Base-by-base conservation (phyloP, 92 coral and sea anemone genomes). In the Zoanthus solanderi region DNA sequence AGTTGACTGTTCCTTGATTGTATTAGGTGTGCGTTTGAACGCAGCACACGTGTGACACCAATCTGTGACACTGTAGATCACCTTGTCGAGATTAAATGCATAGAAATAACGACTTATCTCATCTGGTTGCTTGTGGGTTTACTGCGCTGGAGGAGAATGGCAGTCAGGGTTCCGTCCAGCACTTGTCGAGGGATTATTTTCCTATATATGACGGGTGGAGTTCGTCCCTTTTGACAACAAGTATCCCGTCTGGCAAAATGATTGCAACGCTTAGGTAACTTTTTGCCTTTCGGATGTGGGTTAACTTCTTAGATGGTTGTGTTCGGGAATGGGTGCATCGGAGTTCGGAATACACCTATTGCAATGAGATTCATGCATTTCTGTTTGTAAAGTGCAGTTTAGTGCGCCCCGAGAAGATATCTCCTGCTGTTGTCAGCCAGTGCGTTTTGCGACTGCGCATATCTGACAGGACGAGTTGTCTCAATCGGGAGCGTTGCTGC, bases 41-140 rank as follows among this genome's bases (percentile, higher is more conserved):
- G 87, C 77, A n/a, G 87, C 87, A 50, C 91, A 88, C 17, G 72
- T 29, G 56, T 88, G 91, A 72, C 91, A 88, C 14, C 56, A n/a
- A 18, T 45, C 47, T 32, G 74, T 79, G 52, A 88, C 57, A 3
- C 74, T 61, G 44, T 68, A 68, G 60, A 79, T 48, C 76, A 87
- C 89, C 12, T 76, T 28, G 31, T 86, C 71, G 23, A 86, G n/a
- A 58, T 86, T 87, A 28, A 86, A 48, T 37, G 89, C 89, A 58
- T 45, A 81, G 32, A 87, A 87, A 37, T 78, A 63, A 5, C 86
- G 37, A 30, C 71, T 37, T 17, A 44, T 32, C 53, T 58, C 29
- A 87, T 74, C 66, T 87, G 90, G 65, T 78, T 48, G 47, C 76
- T 37, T 47, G 88, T 52, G 44, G 90, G 88, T 16, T 87, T 88